phyloP scores from a whole-genome alignment of 2,113 vertebrate species.

The Serinus canaria region DNA sequence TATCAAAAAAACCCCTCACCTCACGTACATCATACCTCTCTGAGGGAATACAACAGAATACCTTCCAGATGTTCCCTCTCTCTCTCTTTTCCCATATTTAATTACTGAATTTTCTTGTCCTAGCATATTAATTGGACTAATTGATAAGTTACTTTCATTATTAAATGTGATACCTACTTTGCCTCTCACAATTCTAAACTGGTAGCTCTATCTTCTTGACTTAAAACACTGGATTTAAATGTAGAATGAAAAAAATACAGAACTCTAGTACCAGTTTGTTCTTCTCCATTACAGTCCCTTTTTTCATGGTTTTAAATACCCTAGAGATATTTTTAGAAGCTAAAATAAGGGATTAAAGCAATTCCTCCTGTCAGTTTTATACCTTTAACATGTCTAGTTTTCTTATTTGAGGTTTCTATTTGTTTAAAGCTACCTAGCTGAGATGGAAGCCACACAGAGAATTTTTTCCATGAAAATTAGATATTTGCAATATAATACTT shows the following conservation, averaged over 20 bases:
- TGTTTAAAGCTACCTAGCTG: slow-evolving; percentile 9
- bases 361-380: slow-evolving; percentile 2
- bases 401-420: not conserved
- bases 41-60: not conserved
- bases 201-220: not conserved
- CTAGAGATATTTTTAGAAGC: not conserved
- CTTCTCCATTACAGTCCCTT: not conserved
- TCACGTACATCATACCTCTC: not conserved
- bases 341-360: slow-evolving; percentile 7
- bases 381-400: not conserved
- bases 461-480: slow-evolving; percentile 20
- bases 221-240: not conserved
- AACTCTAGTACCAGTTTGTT: not conserved
- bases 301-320: not conserved
- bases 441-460: slow-evolving; percentile 10
- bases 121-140: not conserved
- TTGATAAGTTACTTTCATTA: not conserved
- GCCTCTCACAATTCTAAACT: not conserved
- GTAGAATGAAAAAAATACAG: not conserved
- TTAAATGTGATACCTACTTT: not conserved
- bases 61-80: not conserved
- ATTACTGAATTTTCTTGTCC: not conserved
- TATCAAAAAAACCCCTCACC: not conserved
- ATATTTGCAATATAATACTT: slow-evolving; percentile 17
- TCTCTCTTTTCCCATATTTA: not conserved